phyloP scores from a whole-genome alignment of 2,888 invertebrate genomes.

The Leptinotarsa tumamoca region DNA sequence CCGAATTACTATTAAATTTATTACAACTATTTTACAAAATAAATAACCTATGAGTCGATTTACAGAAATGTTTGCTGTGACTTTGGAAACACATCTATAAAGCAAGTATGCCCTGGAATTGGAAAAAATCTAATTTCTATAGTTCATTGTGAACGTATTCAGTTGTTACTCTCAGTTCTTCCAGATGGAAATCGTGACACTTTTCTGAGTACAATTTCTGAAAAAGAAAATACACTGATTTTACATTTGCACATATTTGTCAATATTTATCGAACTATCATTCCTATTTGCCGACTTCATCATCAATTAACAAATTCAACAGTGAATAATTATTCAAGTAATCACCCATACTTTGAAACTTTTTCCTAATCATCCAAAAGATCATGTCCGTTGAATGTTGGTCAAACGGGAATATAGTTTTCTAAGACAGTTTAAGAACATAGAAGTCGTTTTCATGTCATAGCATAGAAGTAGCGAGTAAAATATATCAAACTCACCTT shows the following conservation, averaged over 20 bases:
- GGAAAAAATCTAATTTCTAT: slow-evolving; percentile 62
- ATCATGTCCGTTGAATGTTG: too few relatives aligned
- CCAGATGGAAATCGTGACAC: slow-evolving; percentile 84
- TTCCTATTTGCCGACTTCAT: too few relatives aligned
- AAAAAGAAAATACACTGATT: slow-evolving; percentile 52
- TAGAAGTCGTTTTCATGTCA: too few relatives aligned
- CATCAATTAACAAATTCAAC: too few relatives aligned
- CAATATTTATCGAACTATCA: too few relatives aligned
- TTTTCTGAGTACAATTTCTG: slow-evolving; percentile 78
- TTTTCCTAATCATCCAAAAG: too few relatives aligned
- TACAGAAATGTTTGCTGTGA: slow-evolving; percentile 27
- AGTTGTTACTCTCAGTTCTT: slow-evolving; percentile 84
- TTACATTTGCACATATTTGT: too few relatives aligned
- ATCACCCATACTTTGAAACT: too few relatives aligned
- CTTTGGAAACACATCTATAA: not conserved
- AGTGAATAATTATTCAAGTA: too few relatives aligned
- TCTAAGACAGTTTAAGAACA: too few relatives aligned
- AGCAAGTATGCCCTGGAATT: not conserved
- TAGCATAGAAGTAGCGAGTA: not conserved
- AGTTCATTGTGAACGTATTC: slow-evolving; percentile 87
- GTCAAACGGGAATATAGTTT: too few relatives aligned
- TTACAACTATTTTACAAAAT: slow-evolving; percentile 33
- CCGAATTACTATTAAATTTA: slow-evolving; percentile 24
- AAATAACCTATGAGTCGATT: slow-evolving; percentile 36
- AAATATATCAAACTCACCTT: slow-evolving; percentile 69